Evolutionary conservation across 2,113 vertebrate genomes (phyloP), one percentile per base, ranked within the genome.

Genomic region (Bambusicola thoracicus): DNA sequence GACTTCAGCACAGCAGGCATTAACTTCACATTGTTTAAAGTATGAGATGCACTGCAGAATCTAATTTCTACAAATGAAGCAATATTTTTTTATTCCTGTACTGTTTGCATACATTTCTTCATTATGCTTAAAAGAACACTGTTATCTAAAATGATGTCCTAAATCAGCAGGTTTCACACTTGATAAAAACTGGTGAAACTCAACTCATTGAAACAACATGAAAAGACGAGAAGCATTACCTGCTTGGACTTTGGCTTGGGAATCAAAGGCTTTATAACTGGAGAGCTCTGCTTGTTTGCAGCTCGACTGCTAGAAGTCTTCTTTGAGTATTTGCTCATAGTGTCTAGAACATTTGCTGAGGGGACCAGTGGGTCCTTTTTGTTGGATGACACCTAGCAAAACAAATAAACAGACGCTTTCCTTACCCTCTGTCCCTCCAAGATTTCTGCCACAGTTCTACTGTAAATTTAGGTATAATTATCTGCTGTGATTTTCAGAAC

Each of bases 211-310:
- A 82, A 87, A 41, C 8, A 56, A 81, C 2, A 2, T 21, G 56
- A 70, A 68, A 65, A 58, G 30, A 43, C 30, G 2, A 18, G 30
- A 93, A 85, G 74, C 4, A 14, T 84, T 95, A 98, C 91, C 97
- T 99, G 99, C 97, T 99, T 99, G n/a, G 97, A 94, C 93, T 98
- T 99, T 38, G 98, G 93, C 78, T 97, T 98, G 72, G 98, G 98
- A 40, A 96, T 97, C 88, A 99, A 97, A 48, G 99, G 99, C 69
- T 99, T 99, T 92, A 99, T 98, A 77, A 99, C 96, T 3, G 97
- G 95, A n/a, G 95, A 80, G 90, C 97, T 99, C 93, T 92, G 96
- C 48, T 96, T 97, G 91, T 97, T 98, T 55, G 56, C 96, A 29
- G 95, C 69, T 58, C 97, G 95, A 41, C 89, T 92, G 44, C 74